Evolutionary conservation across 1,140 invertebrate genomes (phyloP).

Genomic region (Drosophila novamexicana): DNA sequence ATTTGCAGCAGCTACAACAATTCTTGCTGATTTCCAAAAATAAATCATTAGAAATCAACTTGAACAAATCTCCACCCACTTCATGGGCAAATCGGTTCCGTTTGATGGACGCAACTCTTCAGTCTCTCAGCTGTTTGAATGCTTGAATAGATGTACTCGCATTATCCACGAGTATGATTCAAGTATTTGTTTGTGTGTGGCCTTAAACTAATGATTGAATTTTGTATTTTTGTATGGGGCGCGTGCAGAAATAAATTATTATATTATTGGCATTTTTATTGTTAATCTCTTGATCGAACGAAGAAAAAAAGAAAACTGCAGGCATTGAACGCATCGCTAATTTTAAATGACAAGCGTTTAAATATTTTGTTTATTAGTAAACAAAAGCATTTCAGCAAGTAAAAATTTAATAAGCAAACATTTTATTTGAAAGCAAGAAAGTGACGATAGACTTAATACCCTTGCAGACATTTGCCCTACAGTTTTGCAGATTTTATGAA

Average conservation of each 20-base stretch:
- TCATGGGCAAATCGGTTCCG: slow-evolving; percentile 7
- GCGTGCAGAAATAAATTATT: slow-evolving; percentile 12
- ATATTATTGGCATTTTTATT: background rate
- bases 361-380: background rate
- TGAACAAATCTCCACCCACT: slow-evolving; percentile 30
- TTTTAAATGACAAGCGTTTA: slow-evolving; percentile 4
- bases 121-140: background rate
- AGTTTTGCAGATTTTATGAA: too few species aligned
- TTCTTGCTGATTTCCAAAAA: slow-evolving; percentile 11
- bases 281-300: slow-evolving; percentile 1
- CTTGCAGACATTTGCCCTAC: too few species aligned
- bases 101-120: slow-evolving; percentile 19
- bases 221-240: slow-evolving; percentile 4
- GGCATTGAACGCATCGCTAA: slow-evolving; percentile 16
- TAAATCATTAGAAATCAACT: slow-evolving; percentile 27
- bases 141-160: background rate
- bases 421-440: too few species aligned
- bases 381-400: background rate
- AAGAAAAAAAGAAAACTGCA: background rate
- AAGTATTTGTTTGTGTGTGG: background rate
- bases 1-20: slow-evolving; percentile 21
- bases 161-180: background rate
- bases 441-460: too few species aligned
- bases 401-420: background rate
- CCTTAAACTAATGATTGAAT: slow-evolving; percentile 22